Evolutionary conservation across 2,797 vertebrate species (phyloP).

Genomic region (Phyllotis vaccarum): DNA sequence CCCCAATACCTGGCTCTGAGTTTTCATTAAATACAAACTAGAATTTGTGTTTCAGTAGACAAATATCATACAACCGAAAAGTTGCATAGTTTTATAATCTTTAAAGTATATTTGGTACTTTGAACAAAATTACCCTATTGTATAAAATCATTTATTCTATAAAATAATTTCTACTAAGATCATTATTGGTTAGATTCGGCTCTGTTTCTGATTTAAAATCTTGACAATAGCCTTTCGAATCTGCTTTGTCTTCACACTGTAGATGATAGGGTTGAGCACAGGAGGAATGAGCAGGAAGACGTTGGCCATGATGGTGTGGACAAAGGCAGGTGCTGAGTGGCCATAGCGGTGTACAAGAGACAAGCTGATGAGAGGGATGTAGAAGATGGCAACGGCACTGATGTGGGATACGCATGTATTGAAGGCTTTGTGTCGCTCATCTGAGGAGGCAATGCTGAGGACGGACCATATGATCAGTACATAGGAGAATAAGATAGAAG

Average conservation of each 20-base stretch:
- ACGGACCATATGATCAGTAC: conserved; percentile 78
- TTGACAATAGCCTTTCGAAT: conserved; percentile 76
- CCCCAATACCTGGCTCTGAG: no score
- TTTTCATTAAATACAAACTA: no score
- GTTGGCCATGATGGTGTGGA: conserved; percentile 78
- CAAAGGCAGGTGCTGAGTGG: conserved; percentile 68
- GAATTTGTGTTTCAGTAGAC: neutral
- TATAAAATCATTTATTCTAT: neutral
- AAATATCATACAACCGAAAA: neutral
- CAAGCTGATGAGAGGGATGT: conserved; percentile 77
- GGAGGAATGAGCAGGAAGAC: conserved; percentile 83
- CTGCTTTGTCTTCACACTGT: conserved; percentile 83
- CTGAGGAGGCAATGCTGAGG: conserved; percentile 72
- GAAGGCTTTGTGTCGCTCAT: conserved; percentile 68
- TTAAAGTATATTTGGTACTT: neutral
- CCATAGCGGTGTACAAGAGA: conserved; percentile 78
- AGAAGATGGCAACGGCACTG: conserved; percentile 74
- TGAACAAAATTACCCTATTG: neutral
- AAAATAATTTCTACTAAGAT: neutral
- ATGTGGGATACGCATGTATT: conserved; percentile 77
- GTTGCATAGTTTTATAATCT: neutral
- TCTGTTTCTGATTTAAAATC: conserved; percentile 53
- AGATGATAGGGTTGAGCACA: conserved; percentile 83
- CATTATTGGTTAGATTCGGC: conserved; percentile 13
- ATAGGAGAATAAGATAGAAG: conserved; percentile 81